These are phyloP conservation scores for Diplogasteroides magnus DNA, from an alignment of 1,140 invertebrate species.

Conservation along the genomic window DNA sequence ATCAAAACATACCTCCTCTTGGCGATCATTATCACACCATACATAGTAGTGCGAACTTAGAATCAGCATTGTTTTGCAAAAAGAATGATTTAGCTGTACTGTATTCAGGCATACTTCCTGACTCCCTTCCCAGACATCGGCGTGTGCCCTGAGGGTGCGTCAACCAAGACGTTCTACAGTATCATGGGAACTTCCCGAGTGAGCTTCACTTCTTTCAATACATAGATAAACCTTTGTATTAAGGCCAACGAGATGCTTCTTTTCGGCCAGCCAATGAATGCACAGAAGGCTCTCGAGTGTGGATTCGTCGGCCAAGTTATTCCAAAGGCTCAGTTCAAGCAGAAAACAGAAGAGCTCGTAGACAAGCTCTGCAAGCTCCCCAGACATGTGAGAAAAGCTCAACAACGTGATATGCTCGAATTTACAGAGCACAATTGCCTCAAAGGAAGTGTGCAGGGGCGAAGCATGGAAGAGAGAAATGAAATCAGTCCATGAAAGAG, in stretches of 20 bases:
- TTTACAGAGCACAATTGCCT: not conserved
- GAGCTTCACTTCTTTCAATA: not conserved
- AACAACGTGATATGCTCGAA: too few relatives aligned
- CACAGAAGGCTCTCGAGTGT: conserved; percentile 18
- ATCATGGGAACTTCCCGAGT: not conserved
- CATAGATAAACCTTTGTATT: too few relatives aligned
- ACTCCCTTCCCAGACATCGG: not conserved
- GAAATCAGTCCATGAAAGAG: not conserved
- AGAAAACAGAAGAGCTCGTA: not conserved
- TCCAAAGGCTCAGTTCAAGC: conserved; percentile 8
- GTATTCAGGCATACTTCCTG: not conserved
- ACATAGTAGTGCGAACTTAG: too few relatives aligned
- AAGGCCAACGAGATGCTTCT: conserved; percentile 10
- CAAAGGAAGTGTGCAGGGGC: not conserved
- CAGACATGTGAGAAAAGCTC: not conserved
- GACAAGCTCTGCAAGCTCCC: not conserved
- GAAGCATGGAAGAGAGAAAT: not conserved
- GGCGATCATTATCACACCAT: too few relatives aligned
- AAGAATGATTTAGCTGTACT: too few relatives aligned
- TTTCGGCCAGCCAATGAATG: not conserved
- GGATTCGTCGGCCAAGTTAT: not conserved
- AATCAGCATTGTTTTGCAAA: too few relatives aligned
- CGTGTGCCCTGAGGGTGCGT: not conserved
- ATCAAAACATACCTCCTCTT: too few relatives aligned
- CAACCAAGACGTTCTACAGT: not conserved